Base-by-base conservation (phyloP, 2,888 invertebrate genomes). In the Salpingus planirostris region DNA sequence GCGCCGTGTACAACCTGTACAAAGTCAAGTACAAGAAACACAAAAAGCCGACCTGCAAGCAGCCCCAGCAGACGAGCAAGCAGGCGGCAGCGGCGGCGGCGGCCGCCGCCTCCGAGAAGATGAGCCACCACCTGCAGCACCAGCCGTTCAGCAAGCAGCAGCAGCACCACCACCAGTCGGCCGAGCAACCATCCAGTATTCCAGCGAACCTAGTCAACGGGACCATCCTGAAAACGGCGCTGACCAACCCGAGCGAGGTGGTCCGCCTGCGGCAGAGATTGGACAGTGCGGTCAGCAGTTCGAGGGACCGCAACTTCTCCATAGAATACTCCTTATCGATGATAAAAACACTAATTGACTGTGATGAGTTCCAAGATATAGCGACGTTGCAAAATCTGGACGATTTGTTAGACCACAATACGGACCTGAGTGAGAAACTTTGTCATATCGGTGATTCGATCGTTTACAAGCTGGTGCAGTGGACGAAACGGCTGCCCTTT, bases 1-100 rank as follows among this genome's bases (percentile, higher is more conserved):
- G 95, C 46, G 96, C 96, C 44, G 96, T 98, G 40, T 98, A 97
- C 68, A 97, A 96, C 68, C 75, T 96, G 54, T 97, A 97, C 73
- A 97, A 97, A 80, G 92, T 95, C 29, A 95, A 93, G 72, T 96
- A 96, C 70, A 93, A 92, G 71, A 96, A 95, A 68, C 90, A 93
- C 73, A 91, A 91, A 76, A 87, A 91, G 66, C 76, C 78, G 44
- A 79, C 75, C 59, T 73, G 65, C 60, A 73, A 68, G 47, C 60
- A 61, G 42, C 62, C 65, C 38, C 56, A 63, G 33, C 60, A 61
- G 41, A 62, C 65, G 38, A 56, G 63, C 33, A 65, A 62, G 38
- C 38, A 55, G 61, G n/a, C n/a, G n/a, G n/a, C n/a, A n/a, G 50
- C 58, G 60, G 50, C 56, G 57, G 59, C 69, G 54, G 55, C 70